A percentile compares a stretch with the other conserved stretches of the same genome.
Evolutionary conservation across 1,140 invertebrate genomes (phyloP).

Genomic region (Drosophila micromelanica): DNA sequence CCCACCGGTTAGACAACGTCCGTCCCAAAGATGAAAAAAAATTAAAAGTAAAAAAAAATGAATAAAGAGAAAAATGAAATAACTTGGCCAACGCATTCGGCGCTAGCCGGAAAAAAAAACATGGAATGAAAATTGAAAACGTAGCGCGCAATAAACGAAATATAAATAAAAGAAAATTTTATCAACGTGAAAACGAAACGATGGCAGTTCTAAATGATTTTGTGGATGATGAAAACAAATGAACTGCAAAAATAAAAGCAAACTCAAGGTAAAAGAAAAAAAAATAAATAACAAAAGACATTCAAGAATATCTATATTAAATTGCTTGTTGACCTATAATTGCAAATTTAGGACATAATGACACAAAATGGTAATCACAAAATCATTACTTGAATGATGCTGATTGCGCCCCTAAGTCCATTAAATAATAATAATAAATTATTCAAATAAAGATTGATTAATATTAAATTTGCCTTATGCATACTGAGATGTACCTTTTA

Average conservation of each 20-base stretch:
- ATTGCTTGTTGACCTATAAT: constrained; percentile 25
- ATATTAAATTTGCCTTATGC: background rate
- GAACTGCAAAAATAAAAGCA: constrained; percentile 56
- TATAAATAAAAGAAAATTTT: constrained; percentile 46
- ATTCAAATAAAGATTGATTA: background rate
- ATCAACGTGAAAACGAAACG: constrained; percentile 51
- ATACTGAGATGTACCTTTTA: background rate
- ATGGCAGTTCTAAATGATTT: constrained; percentile 21
- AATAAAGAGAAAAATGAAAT: constrained; percentile 24
- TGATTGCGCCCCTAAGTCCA: background rate
- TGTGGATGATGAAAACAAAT: constrained; percentile 57
- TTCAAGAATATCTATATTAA: constrained; percentile 19
- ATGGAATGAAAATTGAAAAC: constrained; percentile 69
- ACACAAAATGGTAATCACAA: background rate
- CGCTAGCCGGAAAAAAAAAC: constrained; percentile 15
- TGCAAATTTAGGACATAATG: constrained; percentile 9
- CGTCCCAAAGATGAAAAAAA: constrained; percentile 21
- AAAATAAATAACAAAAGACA: constrained; percentile 11
- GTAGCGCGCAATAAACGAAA: constrained; percentile 41
- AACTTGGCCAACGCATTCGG: constrained; percentile 3
- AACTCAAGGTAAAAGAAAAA: constrained; percentile 34
- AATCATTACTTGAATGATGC: background rate
- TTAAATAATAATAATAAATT: constrained; percentile 16
- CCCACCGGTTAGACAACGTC: constrained; percentile 49
- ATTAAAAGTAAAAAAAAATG: constrained; percentile 23